Evolutionary conservation across 1,140 invertebrate genomes (phyloP), one percentile per base, ranked within the genome.

Genomic region (Lepidurus couesii): DNA sequence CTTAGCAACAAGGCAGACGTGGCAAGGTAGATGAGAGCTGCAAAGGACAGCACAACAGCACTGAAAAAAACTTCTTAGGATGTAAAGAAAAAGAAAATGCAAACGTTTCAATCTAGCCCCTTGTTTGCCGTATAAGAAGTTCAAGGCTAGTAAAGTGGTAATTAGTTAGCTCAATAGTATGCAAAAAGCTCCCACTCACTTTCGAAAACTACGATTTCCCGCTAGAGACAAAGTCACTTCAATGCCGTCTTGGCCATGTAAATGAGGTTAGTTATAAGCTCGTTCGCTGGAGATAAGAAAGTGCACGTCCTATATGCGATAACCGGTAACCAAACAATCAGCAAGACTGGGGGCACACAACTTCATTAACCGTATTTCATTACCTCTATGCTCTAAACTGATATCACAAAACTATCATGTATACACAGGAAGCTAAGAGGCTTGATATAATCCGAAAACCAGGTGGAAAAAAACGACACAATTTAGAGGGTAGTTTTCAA

Each of bases 341-440:
- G 53, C 53, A 65, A 65, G 53, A 65, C 13, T 21, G 53, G 34
- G 34, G 3, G 34, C 9, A 65, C 53, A 65, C 53, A 16, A 21
- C 21, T 65, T 65, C 53, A 65, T 65, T 65, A 65, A 65, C 53
- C 53, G 21, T 65, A 65, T 65, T 65, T 65, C 53, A 65, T 7
- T 21, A 7, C 16, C 53, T 65, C 21, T n/a, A n/a, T n/a, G n/a
- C n/a, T n/a, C n/a, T 16, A 65, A 65, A 34, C 34, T 34, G 53
- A 65, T 65, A 3, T 16, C 53, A 9, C 53, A 65, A 9, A 21
- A 65, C 13, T 16, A 21, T 7, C 9, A 1, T 65, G 21, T 8
- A 65, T 8, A 65, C 53, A 65, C 13, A 65, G 53, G n/a, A 65
- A 65, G 21, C n/a, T 65, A 13, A 34, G 34, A 34, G n/a, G 8